Evolutionary conservation across 2,797 vertebrate genomes (phyloP), one percentile per base, ranked within the genome.

Genomic region (Micropoecilia bifurca): DNA sequence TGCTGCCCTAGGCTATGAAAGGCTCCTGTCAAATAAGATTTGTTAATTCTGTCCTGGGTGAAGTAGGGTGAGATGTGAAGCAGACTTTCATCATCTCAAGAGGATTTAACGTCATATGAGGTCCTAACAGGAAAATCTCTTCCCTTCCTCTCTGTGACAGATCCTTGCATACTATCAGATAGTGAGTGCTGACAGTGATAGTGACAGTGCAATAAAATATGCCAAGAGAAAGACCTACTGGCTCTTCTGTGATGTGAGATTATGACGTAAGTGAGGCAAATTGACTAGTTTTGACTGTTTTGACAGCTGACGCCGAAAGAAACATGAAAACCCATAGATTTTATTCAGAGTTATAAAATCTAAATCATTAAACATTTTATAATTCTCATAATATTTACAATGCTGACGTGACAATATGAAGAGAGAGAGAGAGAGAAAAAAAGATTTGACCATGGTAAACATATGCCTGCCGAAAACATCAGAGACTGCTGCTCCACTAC

Each of bases 41-140:
- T 41, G 63, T 39, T 39, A 22, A 22, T 68, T 68, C 39, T 25
- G 8, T 63, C 12, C 39, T 25, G 66, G 66, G 8, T 68, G 20
- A 68, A 13, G 4, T 39, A 68, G 36, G 20, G 63, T 68, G 39
- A 25, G 39, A 41, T 43, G 10, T 43, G 39, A 43, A 69, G 39
- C 66, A 69, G 66, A 69, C 66, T 69, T 69, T 43, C 20, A 41
- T 25, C 63, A 68, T 39, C 36, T 68, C 66, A 43, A 69, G 39
- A 69, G 22, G 39, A 43, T 43, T 69, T 43, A 43, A 43, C 2
- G 0, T 69, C 22, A 69, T 69, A 43, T 69, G 66, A 69, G 22
- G 22, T 43, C 10, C 4, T 43, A 69, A 43, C 10, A 14, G 9
- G 4, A 69, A 7, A 68, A 68, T 39, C 10, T 69, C 39, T 43